phyloP scores from a whole-genome alignment of 2,888 invertebrate species.

The Coenonympha arcania region DNA sequence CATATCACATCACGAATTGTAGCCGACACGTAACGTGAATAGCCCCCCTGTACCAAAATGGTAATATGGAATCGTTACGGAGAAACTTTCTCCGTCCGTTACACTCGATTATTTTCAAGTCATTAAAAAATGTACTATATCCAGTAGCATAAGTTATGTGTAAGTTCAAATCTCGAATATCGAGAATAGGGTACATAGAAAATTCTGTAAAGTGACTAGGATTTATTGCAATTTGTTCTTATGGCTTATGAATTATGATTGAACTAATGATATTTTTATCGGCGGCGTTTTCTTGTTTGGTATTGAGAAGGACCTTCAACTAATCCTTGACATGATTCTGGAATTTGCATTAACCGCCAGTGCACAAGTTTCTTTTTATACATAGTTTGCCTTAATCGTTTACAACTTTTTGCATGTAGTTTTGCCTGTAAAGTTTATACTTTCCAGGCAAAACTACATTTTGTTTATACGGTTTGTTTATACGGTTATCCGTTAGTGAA shows the following conservation, averaged over 20 bases:
- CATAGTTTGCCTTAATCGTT: constrained; percentile 4
- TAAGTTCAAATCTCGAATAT: not conserved
- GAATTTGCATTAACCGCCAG: constrained; percentile 40
- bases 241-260: not conserved
- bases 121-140: too few relatives aligned
- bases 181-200: too few relatives aligned
- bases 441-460: not conserved
- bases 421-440: not conserved
- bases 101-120: too few relatives aligned
- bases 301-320: constrained; percentile 47
- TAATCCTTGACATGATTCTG: constrained; percentile 53
- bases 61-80: too few relatives aligned
- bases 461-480: not conserved
- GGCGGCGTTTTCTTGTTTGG: constrained; percentile 21
- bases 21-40: too few relatives aligned
- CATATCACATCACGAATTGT: too few relatives aligned
- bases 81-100: too few relatives aligned
- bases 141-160: too few relatives aligned
- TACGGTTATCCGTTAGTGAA: too few relatives aligned
- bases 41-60: too few relatives aligned
- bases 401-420: not conserved
- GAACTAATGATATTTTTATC: not conserved
- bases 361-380: constrained; percentile 27
- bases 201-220: not conserved
- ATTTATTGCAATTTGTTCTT: too few relatives aligned